These are phyloP conservation scores for Grallaria varia DNA, from an alignment of 2,113 vertebrate genomes.

Conservation along the genomic window DNA sequence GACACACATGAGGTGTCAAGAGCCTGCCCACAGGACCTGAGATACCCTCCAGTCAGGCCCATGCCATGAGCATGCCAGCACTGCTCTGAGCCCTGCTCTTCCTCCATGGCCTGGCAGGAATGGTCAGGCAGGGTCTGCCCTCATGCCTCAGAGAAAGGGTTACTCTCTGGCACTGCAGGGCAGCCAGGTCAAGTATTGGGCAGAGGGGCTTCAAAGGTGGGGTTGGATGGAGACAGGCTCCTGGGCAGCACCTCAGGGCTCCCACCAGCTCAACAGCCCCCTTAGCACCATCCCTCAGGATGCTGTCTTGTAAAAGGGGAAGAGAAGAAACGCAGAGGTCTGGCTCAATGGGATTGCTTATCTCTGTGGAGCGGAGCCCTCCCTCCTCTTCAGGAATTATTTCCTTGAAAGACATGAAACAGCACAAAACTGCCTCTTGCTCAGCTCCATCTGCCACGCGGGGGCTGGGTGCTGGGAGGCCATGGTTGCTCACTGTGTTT, in stretches of 20 bases:
- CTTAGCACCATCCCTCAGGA: not conserved
- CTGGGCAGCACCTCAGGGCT: not conserved
- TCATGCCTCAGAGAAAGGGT: not conserved
- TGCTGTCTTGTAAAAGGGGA: not conserved
- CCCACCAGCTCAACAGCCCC: not conserved
- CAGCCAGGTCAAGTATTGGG: rapidly evolving
- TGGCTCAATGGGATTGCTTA: not conserved
- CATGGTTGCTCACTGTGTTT: not conserved
- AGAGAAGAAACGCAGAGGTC: not conserved
- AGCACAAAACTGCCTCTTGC: constrained; percentile 26
- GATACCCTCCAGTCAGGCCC: not conserved
- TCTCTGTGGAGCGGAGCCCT: not conserved
- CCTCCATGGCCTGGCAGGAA: not conserved
- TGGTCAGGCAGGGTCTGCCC: not conserved
- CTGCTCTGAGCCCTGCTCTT: not conserved
- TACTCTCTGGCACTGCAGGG: not conserved
- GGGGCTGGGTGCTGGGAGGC: not conserved
- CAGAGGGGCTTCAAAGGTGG: not conserved
- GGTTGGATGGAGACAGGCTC: not conserved
- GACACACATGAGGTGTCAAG: not conserved
- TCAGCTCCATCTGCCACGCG: not conserved
- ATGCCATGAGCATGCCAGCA: not conserved
- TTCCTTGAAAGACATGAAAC: constrained; percentile 52
- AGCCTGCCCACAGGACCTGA: not conserved
- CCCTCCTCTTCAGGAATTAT: constrained; percentile 44